phyloP scores from a whole-genome alignment of 2,888 invertebrate genomes.

The Caenorhabditis sinica region DNA sequence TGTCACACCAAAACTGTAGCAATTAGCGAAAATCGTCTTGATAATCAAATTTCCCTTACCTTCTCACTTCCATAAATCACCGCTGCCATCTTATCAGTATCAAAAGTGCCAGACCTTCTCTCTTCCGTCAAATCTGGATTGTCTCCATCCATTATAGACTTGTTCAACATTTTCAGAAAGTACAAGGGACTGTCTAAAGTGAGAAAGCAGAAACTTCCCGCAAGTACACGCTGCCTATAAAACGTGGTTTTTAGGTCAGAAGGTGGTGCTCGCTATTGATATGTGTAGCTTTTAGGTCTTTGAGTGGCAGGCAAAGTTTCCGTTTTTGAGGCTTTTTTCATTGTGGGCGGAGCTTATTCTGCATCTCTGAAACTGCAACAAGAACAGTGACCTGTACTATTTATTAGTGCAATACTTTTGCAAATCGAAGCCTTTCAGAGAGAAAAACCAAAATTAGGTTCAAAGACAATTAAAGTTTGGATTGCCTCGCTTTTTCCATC shows the following conservation, averaged over 20 bases:
- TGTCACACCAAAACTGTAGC: too few relatives aligned
- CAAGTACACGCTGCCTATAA: too few relatives aligned
- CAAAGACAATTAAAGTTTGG: slow-evolving; percentile 4
- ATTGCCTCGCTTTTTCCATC: slow-evolving; percentile 66
- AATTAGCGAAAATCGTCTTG: neutral
- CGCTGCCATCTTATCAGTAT: slow-evolving; percentile 70
- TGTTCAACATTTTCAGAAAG: slow-evolving; percentile 49
- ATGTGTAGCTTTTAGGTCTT: too few relatives aligned
- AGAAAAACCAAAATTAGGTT: neutral
- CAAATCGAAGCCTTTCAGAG: too few relatives aligned
- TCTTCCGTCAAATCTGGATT: slow-evolving; percentile 75
- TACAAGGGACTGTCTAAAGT: too few relatives aligned
- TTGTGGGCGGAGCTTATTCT: slow-evolving; percentile 18
- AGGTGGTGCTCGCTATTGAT: too few relatives aligned
- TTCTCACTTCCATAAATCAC: slow-evolving; percentile 63
- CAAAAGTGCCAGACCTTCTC: slow-evolving; percentile 69
- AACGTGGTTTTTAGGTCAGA: too few relatives aligned
- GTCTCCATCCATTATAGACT: slow-evolving; percentile 64
- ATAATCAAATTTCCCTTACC: slow-evolving; percentile 4
- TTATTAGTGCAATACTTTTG: slow-evolving; percentile 35
- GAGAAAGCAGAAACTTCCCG: too few relatives aligned
- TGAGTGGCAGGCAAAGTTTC: too few relatives aligned
- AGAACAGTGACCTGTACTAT: slow-evolving; percentile 32
- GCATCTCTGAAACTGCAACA: neutral
- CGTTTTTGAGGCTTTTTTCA: neutral